Evolutionary conservation across 2,113 vertebrate species (phyloP).

Genomic region (Zosterops hypoxanthus): DNA sequence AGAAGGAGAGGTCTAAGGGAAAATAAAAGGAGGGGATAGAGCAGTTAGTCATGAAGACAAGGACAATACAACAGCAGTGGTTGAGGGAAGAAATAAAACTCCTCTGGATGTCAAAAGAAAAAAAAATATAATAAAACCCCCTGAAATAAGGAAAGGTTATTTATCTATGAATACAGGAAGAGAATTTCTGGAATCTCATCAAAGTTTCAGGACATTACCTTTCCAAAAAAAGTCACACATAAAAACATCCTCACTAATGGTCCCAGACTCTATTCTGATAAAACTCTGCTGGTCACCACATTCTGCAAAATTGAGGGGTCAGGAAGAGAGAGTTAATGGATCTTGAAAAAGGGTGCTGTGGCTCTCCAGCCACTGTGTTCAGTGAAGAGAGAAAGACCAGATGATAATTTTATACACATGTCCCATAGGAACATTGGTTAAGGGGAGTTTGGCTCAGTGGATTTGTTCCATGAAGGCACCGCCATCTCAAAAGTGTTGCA

Average conservation of each 20-base stretch:
- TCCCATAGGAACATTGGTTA: background rate
- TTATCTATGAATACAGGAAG: background rate
- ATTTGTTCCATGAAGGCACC: background rate
- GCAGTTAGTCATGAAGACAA: background rate
- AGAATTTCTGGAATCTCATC: background rate
- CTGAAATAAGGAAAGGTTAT: background rate
- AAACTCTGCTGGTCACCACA: background rate
- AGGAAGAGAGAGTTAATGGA: background rate
- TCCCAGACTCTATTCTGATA: background rate
- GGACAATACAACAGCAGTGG: background rate
- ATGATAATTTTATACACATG: background rate
- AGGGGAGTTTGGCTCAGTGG: background rate
- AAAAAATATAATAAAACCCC: fast-evolving
- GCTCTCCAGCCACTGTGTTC: background rate
- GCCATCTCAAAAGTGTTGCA: background rate
- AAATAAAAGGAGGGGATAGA: background rate
- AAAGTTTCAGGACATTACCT: background rate
- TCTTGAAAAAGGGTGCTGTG: background rate
- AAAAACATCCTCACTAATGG: background rate
- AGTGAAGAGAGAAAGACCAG: background rate
- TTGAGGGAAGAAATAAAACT: background rate
- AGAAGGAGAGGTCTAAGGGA: background rate
- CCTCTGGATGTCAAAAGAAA: too few relatives aligned
- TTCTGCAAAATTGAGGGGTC: background rate
- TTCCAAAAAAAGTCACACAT: background rate